phyloP scores from a whole-genome alignment of 2,797 vertebrate species.

The Pantherophis vulpinus region DNA sequence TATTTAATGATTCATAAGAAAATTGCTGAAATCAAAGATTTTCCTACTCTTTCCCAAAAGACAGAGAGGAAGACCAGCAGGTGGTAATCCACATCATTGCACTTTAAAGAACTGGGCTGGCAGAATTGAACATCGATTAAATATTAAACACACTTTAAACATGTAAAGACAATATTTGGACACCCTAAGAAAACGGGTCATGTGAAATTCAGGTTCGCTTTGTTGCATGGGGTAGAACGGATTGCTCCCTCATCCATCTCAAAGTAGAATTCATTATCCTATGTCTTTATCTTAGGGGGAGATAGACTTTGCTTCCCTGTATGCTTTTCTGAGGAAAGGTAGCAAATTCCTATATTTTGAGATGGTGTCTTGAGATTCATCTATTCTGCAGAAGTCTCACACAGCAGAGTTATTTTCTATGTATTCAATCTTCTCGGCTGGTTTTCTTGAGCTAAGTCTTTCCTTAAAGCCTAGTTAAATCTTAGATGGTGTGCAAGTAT shows the following conservation, averaged over 20 bases:
- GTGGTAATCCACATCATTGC: background rate
- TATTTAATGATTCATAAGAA: background rate
- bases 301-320: background rate
- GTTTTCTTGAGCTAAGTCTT: background rate
- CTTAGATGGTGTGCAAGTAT: background rate
- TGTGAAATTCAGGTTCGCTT: background rate
- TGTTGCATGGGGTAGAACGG: background rate
- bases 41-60: background rate
- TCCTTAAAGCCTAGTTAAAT: background rate
- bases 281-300: background rate
- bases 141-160: background rate
- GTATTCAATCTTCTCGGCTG: background rate
- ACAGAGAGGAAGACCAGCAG: background rate
- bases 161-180: background rate
- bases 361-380: background rate
- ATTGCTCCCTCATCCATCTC: background rate
- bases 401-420: background rate
- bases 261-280: background rate
- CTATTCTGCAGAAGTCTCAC: background rate
- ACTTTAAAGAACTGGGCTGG: background rate
- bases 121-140: background rate
- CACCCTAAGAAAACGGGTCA: background rate
- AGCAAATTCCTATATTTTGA: background rate
- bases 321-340: background rate
- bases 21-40: background rate